These are phyloP conservation scores for Oligia latruncula DNA, from an alignment of 2,888 invertebrate genomes.

Conservation along the genomic window DNA sequence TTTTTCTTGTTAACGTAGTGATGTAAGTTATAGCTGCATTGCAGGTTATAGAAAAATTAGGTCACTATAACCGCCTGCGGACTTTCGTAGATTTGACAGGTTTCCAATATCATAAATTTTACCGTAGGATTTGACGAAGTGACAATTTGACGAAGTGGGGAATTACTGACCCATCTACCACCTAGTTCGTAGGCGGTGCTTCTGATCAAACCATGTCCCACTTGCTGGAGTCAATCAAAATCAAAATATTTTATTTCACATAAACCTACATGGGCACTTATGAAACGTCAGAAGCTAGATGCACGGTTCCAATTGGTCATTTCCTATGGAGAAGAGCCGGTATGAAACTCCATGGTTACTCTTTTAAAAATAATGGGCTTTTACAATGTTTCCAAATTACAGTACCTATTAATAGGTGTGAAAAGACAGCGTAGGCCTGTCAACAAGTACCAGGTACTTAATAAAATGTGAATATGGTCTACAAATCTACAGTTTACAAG, in stretches of 20 bases:
- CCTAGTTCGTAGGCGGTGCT: not conserved
- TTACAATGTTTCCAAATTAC: not conserved
- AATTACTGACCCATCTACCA: not conserved
- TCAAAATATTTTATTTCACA: no score
- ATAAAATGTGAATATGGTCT: not conserved
- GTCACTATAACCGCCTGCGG: conserved; percentile 74
- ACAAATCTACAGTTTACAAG: not conserved
- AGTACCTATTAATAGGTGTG: not conserved
- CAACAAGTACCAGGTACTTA: no score
- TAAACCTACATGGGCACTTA: not conserved
- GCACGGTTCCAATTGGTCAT: not conserved
- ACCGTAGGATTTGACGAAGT: conserved; percentile 18
- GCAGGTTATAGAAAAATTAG: conserved; percentile 85
- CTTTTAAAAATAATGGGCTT: not conserved
- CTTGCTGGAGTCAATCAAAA: not conserved
- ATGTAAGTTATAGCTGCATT: conserved; percentile 78
- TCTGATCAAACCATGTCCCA: not conserved
- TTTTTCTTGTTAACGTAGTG: conserved; percentile 59
- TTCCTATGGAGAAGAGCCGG: not conserved
- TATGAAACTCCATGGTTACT: not conserved
- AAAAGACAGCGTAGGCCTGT: not conserved
- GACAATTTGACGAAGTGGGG: not conserved
- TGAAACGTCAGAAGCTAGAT: not conserved
- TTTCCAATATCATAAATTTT: conserved; percentile 72
- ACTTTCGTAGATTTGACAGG: conserved; percentile 77